Base-by-base conservation (phyloP, 2,113 vertebrate genomes). In the Capreolus pygargus region DNA sequence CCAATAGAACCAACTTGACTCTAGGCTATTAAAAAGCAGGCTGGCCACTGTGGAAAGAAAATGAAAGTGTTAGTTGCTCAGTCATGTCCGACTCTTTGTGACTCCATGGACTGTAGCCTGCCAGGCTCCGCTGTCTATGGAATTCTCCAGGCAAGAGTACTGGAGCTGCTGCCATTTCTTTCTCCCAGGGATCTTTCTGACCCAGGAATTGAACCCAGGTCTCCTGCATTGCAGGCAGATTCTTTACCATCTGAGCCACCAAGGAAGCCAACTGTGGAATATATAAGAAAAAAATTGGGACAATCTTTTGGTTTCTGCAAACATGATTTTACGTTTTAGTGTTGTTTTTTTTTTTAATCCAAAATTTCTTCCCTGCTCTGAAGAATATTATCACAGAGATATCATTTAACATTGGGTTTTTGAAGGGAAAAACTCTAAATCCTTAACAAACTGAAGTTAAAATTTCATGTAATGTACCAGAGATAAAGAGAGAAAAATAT, bases 371-470 rank as follows among this genome's bases (percentile, higher is more conserved):
- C 47, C n/a, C 94, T 86, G 6, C n/a, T 91, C 83, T 93, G 39
- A 97, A 94, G 55, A 92, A 81, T 84, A 83, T 13, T 74, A 60
- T 74, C 47, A 79, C 61, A 92, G 76, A 55, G 61, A 55, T 45
- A 95, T 14, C 60, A 86, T 58, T 95, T 33, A 57, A 83, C 47
- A 76, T 39, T 47, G 82, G 36, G 52, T 50, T 93, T 96, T 50
- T 15, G 25, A 52, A 54, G 82, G 55, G 50, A 79, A 86, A 58
- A 67, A 54, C 39, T 64, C 21, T 50, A 86, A 81, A 89, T 90
- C 55, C 86, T 57, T 64, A 74, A 95, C 36, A 92, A 97, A 61
- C n/a, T 9, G 43, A 90, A 61, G 95, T 70, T 96, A 97, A 82
- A 97, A 90, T 91, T 96, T 95, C 52, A 95, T 57, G n/a, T 82